A percentile compares a stretch with the other conserved stretches of the same genome.
phyloP scores from a whole-genome alignment of 2,797 vertebrate genomes.

The Sebastes taczanowskii region DNA sequence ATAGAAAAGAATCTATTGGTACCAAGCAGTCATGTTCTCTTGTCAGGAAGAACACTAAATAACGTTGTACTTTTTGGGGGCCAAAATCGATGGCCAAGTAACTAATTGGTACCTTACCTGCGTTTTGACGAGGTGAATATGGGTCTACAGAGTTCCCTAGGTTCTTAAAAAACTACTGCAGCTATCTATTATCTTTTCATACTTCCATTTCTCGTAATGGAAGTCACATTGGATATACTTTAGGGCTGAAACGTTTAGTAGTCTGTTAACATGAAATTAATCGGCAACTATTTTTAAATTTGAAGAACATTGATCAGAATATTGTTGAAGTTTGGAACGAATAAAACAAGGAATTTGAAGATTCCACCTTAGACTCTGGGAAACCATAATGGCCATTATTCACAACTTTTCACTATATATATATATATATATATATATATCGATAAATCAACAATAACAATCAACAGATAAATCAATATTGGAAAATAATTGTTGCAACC shows the following conservation, averaged over 20 bases:
- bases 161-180: background rate
- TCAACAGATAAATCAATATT: background rate
- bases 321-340: background rate
- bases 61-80: too few relatives aligned
- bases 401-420: background rate
- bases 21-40: too few relatives aligned
- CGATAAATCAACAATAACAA: background rate
- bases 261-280: background rate
- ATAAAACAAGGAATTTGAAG: background rate
- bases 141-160: background rate
- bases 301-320: background rate
- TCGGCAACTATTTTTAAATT: background rate
- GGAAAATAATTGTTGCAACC: background rate
- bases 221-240: background rate
- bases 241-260: background rate
- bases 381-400: background rate
- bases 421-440: too few relatives aligned
- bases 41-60: too few relatives aligned
- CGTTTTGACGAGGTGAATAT: too few relatives aligned
- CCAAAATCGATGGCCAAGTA: fast-evolving
- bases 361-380: background rate
- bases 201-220: background rate
- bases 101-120: too few relatives aligned
- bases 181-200: background rate
- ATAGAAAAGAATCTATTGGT: too few relatives aligned